phyloP scores from a whole-genome alignment of 2,888 invertebrate species.

The Chrysomela aeneicollis region DNA sequence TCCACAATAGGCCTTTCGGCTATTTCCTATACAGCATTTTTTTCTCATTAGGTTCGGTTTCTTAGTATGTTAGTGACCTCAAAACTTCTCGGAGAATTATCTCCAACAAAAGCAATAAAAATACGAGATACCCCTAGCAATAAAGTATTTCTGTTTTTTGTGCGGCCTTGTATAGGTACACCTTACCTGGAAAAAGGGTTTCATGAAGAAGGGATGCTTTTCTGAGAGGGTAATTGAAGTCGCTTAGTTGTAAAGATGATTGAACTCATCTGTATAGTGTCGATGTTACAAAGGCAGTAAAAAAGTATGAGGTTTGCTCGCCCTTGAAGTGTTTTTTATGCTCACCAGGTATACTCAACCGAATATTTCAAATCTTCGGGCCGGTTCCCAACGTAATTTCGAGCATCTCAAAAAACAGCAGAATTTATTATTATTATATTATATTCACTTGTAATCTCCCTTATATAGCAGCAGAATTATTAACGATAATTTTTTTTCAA shows the following conservation, averaged over 20 bases:
- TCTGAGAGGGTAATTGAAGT: neutral
- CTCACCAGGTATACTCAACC: neutral
- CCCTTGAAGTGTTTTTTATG: neutral
- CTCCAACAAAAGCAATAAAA: neutral
- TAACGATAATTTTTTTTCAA: too few relatives aligned
- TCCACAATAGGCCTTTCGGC: neutral
- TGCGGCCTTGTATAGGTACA: neutral
- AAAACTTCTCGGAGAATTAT: neutral
- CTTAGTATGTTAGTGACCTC: neutral
- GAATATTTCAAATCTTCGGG: too few relatives aligned
- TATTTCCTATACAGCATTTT: neutral
- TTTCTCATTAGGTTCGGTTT: neutral
- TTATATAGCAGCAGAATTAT: too few relatives aligned
- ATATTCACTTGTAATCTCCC: too few relatives aligned
- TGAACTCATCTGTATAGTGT: neutral
- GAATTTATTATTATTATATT: too few relatives aligned
- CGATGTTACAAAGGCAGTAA: neutral
- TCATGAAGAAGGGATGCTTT: neutral
- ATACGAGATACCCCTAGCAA: slow-evolving; percentile 3
- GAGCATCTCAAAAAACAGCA: too few relatives aligned
- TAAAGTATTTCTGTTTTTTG: neutral
- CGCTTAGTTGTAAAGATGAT: neutral
- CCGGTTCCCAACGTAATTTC: too few relatives aligned
- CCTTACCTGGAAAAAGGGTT: slow-evolving; percentile 2
- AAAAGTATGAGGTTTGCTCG: neutral